A percentile compares a stretch with the other conserved stretches of the same genome.
Evolutionary conservation across 92 coral and sea anemone genomes (phyloP).

Genomic region (Palythoa caribaeorum): DNA sequence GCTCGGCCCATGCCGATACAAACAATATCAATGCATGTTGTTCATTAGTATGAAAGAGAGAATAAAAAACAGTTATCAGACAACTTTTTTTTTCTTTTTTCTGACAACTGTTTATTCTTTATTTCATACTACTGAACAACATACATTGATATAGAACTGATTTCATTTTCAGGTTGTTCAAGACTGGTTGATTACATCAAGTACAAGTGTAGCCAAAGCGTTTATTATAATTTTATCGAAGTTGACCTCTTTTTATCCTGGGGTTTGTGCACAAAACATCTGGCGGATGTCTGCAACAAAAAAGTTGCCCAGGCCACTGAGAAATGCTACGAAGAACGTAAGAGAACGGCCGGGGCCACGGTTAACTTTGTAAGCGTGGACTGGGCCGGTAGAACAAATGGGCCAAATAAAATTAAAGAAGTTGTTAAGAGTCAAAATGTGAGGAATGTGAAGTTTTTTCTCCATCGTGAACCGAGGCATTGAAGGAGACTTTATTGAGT

Average conservation of each 20-base stretch:
- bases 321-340: slow-evolving; percentile 49
- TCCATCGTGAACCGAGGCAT: background rate
- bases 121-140: too few relatives aligned
- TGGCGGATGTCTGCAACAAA: slow-evolving; percentile 56
- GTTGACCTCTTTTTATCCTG: slow-evolving; percentile 54
- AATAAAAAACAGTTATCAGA: too few relatives aligned
- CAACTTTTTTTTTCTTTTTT: too few relatives aligned
- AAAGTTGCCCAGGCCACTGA: slow-evolving; percentile 43
- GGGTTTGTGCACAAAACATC: slow-evolving; percentile 58
- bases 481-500: background rate
- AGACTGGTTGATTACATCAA: slow-evolving; percentile 41
- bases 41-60: too few relatives aligned
- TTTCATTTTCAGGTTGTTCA: slow-evolving; percentile 33
- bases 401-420: slow-evolving; percentile 24
- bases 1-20: too few relatives aligned
- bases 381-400: slow-evolving; percentile 42
- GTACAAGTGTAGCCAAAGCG: slow-evolving; percentile 23
- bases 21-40: too few relatives aligned
- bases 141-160: too few relatives aligned
- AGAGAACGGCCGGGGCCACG: slow-evolving; percentile 22
- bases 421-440: slow-evolving; percentile 45
- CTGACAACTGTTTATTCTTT: too few relatives aligned
- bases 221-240: slow-evolving; percentile 49
- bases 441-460: slow-evolving; percentile 43
- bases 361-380: slow-evolving; percentile 63